Conservation (phyloP, 2,113 vertebrate genomes). For the Sceloporus tristichus region DNA sequence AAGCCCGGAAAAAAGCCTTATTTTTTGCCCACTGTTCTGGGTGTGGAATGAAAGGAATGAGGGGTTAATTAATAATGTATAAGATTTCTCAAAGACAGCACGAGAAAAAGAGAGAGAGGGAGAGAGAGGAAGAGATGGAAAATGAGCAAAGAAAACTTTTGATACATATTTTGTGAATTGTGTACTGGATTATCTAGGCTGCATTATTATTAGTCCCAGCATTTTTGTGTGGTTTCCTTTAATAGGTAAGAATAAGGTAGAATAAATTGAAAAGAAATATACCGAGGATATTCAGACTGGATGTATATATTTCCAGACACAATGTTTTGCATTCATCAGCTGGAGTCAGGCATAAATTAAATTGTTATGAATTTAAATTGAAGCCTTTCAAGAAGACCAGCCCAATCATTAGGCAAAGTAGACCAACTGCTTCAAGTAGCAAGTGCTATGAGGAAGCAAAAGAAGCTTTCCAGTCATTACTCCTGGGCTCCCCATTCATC, state of each 20-base stretch:
- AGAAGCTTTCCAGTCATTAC: no score
- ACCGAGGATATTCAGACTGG: background rate
- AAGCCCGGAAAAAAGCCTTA: conserved; percentile 59
- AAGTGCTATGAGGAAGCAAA: no score
- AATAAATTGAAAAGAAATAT: background rate
- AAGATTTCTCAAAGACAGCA: conserved; percentile 17
- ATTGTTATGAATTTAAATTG: background rate
- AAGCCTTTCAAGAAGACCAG: background rate
- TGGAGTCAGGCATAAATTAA: background rate
- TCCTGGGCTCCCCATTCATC: no score
- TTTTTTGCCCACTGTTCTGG: conserved; percentile 43
- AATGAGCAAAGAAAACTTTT: conserved; percentile 3
- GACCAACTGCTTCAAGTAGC: background rate
- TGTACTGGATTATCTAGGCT: background rate
- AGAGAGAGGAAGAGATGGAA: background rate
- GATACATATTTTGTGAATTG: conserved; percentile 12
- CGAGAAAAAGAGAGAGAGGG: background rate
- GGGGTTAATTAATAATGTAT: conserved; percentile 50
- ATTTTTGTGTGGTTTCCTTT: background rate
- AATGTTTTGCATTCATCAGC: background rate
- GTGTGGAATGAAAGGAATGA: conserved; percentile 35
- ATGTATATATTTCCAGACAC: background rate
- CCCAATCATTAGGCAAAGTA: background rate
- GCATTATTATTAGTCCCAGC: background rate
- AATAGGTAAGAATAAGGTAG: background rate